phyloP scores from a whole-genome alignment of 2,113 vertebrate species.

The Oreochromis aureus region DNA sequence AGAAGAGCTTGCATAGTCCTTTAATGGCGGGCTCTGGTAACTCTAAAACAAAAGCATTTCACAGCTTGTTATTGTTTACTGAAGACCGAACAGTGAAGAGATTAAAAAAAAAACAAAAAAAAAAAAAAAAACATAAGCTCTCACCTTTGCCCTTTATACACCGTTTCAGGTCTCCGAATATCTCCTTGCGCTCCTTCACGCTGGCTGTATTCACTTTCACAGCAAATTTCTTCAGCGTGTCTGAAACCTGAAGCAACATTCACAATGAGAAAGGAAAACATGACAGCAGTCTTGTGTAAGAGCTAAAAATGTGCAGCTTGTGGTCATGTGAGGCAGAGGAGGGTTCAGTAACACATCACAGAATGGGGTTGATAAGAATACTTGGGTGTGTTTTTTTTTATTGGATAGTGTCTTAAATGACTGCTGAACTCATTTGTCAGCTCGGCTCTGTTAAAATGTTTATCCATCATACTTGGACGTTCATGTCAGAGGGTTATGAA shows the following conservation, averaged over 20 bases:
- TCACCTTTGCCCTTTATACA: slow-evolving; percentile 89
- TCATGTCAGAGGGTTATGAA: background rate
- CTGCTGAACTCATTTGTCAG: background rate
- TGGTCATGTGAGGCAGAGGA: background rate
- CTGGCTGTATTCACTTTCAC: slow-evolving; percentile 92
- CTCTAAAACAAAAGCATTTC: slow-evolving; percentile 29
- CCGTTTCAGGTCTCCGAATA: slow-evolving; percentile 83
- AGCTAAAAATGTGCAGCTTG: background rate
- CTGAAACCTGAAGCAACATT: slow-evolving; percentile 76
- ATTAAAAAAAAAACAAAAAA: background rate
- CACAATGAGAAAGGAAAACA: background rate
- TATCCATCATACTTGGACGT: background rate
- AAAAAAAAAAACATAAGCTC: background rate
- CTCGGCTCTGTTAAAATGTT: background rate
- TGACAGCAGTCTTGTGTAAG: background rate
- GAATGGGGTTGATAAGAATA: background rate
- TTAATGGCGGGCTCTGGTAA: slow-evolving; percentile 88
- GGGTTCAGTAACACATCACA: background rate
- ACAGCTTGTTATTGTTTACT: background rate
- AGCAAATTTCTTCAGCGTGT: slow-evolving; percentile 93
- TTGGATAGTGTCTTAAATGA: background rate
- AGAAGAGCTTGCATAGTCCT: slow-evolving; percentile 94
- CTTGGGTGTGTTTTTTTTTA: background rate
- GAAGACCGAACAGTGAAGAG: background rate
- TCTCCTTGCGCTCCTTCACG: slow-evolving; percentile 87